Evolutionary conservation across 2,888 invertebrate genomes (phyloP).

Genomic region (Timandra comae): DNA sequence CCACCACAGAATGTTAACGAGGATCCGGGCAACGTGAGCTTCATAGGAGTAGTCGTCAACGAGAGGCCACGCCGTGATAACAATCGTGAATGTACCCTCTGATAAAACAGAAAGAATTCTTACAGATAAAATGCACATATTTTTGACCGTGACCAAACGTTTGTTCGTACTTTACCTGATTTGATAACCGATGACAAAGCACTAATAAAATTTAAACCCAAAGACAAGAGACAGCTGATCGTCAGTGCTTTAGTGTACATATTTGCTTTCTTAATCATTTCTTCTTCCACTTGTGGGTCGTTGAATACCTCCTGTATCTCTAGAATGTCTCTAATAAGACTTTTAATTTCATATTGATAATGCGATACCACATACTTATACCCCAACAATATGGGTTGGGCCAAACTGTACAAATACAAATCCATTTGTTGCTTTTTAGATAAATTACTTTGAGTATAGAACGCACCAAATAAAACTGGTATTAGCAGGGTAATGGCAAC

Average conservation of each 20-base stretch:
- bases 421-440: slow-evolving; percentile 29
- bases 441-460: slow-evolving; percentile 32
- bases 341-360: no score
- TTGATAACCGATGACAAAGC: slow-evolving; percentile 8
- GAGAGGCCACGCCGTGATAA: slow-evolving; percentile 37
- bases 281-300: slow-evolving; percentile 33
- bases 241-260: slow-evolving; percentile 6
- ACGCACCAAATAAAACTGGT: slow-evolving; percentile 24
- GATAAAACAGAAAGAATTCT: slow-evolving; percentile 17
- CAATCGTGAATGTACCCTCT: slow-evolving; percentile 32
- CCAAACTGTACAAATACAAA: slow-evolving; percentile 26
- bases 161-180: slow-evolving; percentile 14
- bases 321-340: no score
- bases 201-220: slow-evolving; percentile 6
- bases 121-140: no score
- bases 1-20: slow-evolving; percentile 30
- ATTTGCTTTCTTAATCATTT: slow-evolving; percentile 32
- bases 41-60: slow-evolving; percentile 25
- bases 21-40: slow-evolving; percentile 21
- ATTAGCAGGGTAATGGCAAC: slow-evolving; percentile 22
- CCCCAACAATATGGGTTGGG: slow-evolving; percentile 29
- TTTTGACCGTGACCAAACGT: no score
- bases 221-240: slow-evolving; percentile 6
- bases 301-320: slow-evolving; percentile 35
- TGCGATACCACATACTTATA: no score